Evolutionary conservation across 2,113 vertebrate genomes (phyloP), one percentile per base, ranked within the genome.

Genomic region (Taurulus bubalis): DNA sequence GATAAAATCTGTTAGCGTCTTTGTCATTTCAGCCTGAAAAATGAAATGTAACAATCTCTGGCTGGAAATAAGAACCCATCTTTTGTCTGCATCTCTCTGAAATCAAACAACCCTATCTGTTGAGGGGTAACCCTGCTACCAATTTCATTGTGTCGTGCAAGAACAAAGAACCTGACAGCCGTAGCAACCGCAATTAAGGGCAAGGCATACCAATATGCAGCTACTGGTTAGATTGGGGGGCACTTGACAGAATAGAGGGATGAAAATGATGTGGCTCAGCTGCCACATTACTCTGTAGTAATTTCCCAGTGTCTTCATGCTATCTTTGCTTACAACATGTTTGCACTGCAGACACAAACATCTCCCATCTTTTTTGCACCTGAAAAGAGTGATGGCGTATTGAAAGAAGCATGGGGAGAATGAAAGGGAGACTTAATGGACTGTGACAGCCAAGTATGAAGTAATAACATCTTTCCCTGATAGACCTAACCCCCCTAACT

Each of bases 371-470:
- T 38, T 77, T 83, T 85, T 76, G 55, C 51, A 88, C 82, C 68
- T 87, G 77, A 74, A 88, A 68, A 83, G 81, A 88, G 63, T 84
- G 72, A 87, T 53, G 85, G 59, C 73, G 70, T 84, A 71, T 82
- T 75, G 78, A 89, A 91, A 79, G 4, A 88, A 78, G 62, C 81
- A 78, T 62, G 58, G 2, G 56, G 76, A 73, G 68, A 84, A 85
- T 75, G 69, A 90, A 87, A 84, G 77, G 22, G 55, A 85, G 67
- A 68, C 45, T 79, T 87, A 88, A 93, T 92, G 79, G 76, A 72
- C 68, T 87, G 73, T 87, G 89, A 90, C 80, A 80, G 85, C 73
- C 71, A 83, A 83, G 80, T 75, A 81, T 84, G 71, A 88, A 89
- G 84, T 82, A 90, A 89, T 87, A 87, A 84, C 77, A 71, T 83